Evolutionary conservation across 2,888 invertebrate species (phyloP).

Genomic region (Pyrrhosoma nymphula): DNA sequence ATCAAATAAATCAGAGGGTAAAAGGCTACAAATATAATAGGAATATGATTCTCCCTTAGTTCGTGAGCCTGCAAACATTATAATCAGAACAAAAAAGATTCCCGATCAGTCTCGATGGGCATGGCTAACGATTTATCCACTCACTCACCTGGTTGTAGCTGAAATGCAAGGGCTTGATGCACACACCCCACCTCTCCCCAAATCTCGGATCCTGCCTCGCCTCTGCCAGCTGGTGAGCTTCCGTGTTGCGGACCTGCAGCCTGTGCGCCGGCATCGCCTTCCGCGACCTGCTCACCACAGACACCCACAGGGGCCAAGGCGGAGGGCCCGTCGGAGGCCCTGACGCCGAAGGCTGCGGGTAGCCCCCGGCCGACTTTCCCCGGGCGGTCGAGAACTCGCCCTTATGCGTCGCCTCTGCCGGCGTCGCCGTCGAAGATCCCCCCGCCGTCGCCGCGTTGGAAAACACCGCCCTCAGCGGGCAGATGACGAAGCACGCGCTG

Average conservation of each 20-base stretch:
- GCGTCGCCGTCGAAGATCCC: neutral
- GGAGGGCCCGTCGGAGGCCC: conserved; percentile 50
- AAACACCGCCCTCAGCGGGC: conserved; percentile 84
- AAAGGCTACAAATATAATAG: too few relatives aligned
- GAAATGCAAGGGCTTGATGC: conserved; percentile 95
- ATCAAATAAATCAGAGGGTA: too few relatives aligned
- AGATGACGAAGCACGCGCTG: conserved; percentile 93
- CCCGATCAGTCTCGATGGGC: too few relatives aligned
- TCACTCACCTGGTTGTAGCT: conserved; percentile 86
- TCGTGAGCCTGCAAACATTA: too few relatives aligned
- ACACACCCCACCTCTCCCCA: conserved; percentile 85
- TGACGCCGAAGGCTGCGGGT: neutral
- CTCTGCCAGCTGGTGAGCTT: conserved; percentile 79
- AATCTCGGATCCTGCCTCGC: conserved; percentile 74
- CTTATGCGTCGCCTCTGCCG: neutral
- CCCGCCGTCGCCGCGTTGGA: conserved; percentile 71
- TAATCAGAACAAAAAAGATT: too few relatives aligned
- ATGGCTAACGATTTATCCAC: neutral
- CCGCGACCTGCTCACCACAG: conserved; percentile 80
- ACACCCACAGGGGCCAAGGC: conserved; percentile 79
- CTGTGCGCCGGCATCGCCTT: conserved; percentile 83
- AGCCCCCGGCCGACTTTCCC: neutral
- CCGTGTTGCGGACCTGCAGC: conserved; percentile 82
- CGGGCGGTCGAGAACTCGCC: neutral
- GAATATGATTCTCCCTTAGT: too few relatives aligned